Conservation (phyloP, 2,113 vertebrate genomes). For the Salvelinus sp. region DNA sequence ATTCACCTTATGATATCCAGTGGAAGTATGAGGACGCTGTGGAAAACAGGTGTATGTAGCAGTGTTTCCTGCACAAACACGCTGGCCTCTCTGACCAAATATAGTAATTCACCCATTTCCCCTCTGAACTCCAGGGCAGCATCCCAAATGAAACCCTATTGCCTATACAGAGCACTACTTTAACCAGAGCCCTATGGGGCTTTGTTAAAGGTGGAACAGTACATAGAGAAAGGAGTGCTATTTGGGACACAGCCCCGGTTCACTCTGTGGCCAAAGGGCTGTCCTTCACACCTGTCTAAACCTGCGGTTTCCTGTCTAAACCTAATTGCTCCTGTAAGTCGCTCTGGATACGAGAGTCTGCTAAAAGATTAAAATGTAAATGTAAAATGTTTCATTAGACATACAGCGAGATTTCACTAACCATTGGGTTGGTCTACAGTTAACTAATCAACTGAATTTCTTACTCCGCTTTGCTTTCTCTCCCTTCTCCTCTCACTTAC, state of each 20-base stretch:
- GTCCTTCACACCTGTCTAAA: conserved; percentile 4
- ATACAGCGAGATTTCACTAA: neutral
- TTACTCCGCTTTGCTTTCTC: conserved; percentile 12
- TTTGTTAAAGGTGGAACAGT: too few species aligned
- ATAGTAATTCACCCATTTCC: conserved; percentile 75
- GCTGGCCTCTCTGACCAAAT: conserved; percentile 58
- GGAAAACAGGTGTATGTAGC: conserved; percentile 60
- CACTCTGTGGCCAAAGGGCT: conserved; percentile 70
- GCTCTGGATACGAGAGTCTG: too few species aligned
- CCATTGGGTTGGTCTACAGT: neutral
- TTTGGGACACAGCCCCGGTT: conserved; percentile 36
- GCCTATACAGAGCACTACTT: too few species aligned
- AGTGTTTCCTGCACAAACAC: conserved; percentile 30
- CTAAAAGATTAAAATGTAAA: too few species aligned
- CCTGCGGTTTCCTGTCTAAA: neutral
- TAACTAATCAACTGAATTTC: neutral
- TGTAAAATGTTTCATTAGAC: too few species aligned
- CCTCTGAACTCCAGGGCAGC: conserved; percentile 62
- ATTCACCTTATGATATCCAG: too few species aligned
- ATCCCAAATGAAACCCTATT: too few species aligned
- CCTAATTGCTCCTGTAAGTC: too few species aligned
- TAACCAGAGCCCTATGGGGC: too few species aligned
- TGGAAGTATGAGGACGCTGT: neutral
- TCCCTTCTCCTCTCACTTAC: conserved; percentile 12
- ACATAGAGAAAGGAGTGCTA: too few species aligned